Conservation (phyloP, 2,797 vertebrate genomes). For the Platalea minor region DNA sequence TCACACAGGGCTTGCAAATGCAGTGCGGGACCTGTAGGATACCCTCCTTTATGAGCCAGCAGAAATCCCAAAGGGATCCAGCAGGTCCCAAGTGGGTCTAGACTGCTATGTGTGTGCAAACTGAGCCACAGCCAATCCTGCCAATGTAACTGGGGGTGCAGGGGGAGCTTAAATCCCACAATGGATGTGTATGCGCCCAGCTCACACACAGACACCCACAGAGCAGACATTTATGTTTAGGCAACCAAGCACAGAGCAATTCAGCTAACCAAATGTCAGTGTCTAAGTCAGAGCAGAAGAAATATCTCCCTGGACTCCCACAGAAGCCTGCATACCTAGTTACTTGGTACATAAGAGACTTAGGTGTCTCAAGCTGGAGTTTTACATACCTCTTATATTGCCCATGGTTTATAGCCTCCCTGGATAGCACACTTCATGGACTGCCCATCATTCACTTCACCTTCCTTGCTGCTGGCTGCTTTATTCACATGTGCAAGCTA, state of each 20-base stretch:
- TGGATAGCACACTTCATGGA: background rate
- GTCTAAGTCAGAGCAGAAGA: background rate
- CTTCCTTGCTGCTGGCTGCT: background rate
- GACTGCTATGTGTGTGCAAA: background rate
- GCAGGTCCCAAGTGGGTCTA: accelerated
- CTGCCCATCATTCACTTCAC: background rate
- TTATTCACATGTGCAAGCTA: background rate
- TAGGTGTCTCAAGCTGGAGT: background rate
- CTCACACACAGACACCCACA: background rate
- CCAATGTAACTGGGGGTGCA: background rate
- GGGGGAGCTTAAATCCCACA: background rate
- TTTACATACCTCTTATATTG: background rate
- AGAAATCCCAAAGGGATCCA: background rate
- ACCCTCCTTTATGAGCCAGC: background rate
- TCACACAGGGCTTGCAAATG: background rate
- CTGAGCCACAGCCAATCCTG: background rate
- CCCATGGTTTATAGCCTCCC: background rate
- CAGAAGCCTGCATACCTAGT: too few species aligned
- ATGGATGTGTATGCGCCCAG: background rate
- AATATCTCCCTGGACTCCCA: background rate
- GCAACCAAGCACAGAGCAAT: background rate
- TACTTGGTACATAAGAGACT: background rate
- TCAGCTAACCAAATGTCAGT: background rate
- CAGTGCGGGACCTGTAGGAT: background rate
- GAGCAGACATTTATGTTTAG: background rate